Percentiles rank a stretch among this genome's conserved stretches.
Evolutionary conservation across 2,113 vertebrate species (phyloP).

Genomic region (Phasianus colchicus): DNA sequence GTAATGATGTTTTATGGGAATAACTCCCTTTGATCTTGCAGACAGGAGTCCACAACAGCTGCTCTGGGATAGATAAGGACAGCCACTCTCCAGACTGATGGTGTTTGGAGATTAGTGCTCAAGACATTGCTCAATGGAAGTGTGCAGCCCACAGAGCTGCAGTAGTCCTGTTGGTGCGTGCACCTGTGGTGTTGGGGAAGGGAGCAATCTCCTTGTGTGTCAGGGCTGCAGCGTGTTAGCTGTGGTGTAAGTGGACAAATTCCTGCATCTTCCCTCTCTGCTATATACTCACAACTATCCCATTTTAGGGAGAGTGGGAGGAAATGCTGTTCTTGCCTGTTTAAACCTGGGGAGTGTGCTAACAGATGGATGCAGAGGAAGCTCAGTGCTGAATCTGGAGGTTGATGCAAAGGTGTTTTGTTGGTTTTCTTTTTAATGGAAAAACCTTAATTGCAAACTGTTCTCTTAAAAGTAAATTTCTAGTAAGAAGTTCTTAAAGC

Average conservation of each 20-base stretch:
- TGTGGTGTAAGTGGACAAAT: neutral
- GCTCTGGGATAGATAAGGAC: slow-evolving; percentile 24
- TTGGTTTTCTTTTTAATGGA: neutral
- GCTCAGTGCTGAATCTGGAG: neutral
- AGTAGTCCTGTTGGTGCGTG: neutral
- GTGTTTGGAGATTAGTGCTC: neutral
- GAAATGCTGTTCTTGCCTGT: neutral
- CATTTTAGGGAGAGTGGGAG: neutral
- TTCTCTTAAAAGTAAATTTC: neutral
- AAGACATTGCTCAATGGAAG: neutral
- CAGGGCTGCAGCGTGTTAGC: neutral
- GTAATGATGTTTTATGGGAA: neutral
- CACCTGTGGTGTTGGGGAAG: neutral
- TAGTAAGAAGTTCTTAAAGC: neutral
- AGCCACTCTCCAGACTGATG: neutral
- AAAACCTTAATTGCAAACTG: neutral
- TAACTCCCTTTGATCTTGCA: slow-evolving; percentile 48
- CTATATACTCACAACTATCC: neutral
- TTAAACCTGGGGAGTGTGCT: rapidly evolving
- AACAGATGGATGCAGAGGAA: neutral
- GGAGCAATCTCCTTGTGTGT: rapidly evolving
- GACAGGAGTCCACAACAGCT: slow-evolving; percentile 54
- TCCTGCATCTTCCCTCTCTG: neutral
- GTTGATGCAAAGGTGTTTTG: neutral
- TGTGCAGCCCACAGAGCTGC: neutral